Base-by-base conservation (phyloP, 2,797 vertebrate genomes). In the Sphaeramia orbicularis region DNA sequence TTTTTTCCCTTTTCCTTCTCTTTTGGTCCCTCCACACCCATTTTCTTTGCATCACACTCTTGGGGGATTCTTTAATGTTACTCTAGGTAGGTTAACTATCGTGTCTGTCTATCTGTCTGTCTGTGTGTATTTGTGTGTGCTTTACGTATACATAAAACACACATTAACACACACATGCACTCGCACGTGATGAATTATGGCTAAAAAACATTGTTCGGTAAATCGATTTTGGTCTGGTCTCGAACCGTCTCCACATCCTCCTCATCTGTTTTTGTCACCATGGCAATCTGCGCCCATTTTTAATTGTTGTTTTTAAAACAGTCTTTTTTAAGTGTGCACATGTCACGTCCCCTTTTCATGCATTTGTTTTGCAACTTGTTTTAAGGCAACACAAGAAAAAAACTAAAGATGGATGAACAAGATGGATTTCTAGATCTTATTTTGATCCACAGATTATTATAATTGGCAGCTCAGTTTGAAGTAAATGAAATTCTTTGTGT, bases 81-180 rank as follows among this genome's bases (percentile, higher is more conserved):
- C 85, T 91, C 93, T 95, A 95, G 94, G 94, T 95, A 95, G 94
- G 94, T 95, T 93, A 92, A 94, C 74, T 83, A 89, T 93, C 38
- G 90, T 94, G 94, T 94, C 91, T 91, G 92, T 94, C 93, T 91
- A 88, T 91, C 90, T 93, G 92, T 95, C 91, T 91, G 92, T 93
- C 86, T 91, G 91, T 93, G 91, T 93, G 90, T 91, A 89, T 93
- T 93, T 93, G 90, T 94, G 93, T 94, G 92, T 92, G 91, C 86
- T 92, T 94, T 93, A 92, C 71, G 88, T 93, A 90, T 89, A 88
- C 91, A 93, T 86, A 87, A 93, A 93, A 94, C 92, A 93, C 93
- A 94, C 93, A 91, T 90, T 71, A 79, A 92, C 93, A 93, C 92
- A 92, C 91, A 92, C 89, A 90, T 76, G 78, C 81, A 89, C 90